Percentiles rank a stretch among this genome's conserved stretches.
These are phyloP conservation scores for Genyomyrus donnyi DNA, from an alignment of 2,113 vertebrate species.

Conservation along the genomic window DNA sequence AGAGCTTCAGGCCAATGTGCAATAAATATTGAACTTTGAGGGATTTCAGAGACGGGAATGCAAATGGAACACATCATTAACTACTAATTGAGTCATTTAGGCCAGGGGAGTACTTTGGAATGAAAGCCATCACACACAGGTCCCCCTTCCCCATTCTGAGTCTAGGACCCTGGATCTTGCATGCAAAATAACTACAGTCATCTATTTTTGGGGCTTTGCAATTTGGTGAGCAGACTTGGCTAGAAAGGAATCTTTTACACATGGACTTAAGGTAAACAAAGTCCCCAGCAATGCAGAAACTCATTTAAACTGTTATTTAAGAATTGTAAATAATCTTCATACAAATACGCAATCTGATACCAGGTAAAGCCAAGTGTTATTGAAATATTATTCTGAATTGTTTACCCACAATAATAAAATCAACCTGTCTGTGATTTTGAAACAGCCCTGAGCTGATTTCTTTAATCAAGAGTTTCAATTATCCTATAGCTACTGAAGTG, in stretches of 20 bases:
- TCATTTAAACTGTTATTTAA: not conserved
- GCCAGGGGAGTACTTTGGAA: not conserved
- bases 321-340: not conserved
- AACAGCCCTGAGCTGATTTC: not conserved
- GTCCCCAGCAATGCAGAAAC: not conserved
- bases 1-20: not conserved
- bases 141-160: not conserved
- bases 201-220: not conserved
- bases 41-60: not conserved
- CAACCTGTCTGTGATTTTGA: not conserved
- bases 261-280: not conserved
- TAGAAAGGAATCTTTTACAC: not conserved
- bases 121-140: not conserved
- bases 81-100: not conserved
- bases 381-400: not conserved
- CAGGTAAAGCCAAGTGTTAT: not conserved
- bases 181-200: not conserved
- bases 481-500: not conserved
- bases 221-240: not conserved
- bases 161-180: not conserved
- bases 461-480: conserved; percentile 8
- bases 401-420: conserved; percentile 1
- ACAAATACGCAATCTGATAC: not conserved
- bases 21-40: not conserved
- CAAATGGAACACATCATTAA: not conserved